Percentiles rank a stretch among this genome's conserved stretches.
Evolutionary conservation across 2,797 vertebrate genomes (phyloP).

Genomic region (Manis crassicaudata): DNA sequence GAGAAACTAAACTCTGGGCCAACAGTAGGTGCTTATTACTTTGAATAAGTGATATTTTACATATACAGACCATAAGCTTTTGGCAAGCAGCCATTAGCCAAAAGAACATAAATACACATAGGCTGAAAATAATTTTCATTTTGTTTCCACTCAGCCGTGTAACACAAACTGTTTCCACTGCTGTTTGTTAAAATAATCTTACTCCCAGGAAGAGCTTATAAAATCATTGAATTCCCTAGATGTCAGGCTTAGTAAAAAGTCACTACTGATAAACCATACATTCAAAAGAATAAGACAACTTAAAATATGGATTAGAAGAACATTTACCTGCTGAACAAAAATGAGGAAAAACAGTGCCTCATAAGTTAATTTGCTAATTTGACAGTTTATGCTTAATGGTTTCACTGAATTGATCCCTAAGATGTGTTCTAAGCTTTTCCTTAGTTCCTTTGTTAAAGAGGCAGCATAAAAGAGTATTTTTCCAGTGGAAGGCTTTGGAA

Average conservation of each 20-base stretch:
- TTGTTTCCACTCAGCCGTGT: slow-evolving; percentile 48
- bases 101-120: background rate
- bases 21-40: slow-evolving; percentile 49
- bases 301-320: slow-evolving; percentile 39
- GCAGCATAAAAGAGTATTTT: background rate
- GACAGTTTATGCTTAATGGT: background rate
- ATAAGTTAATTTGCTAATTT: background rate
- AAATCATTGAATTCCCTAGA: background rate
- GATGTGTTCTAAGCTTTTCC: background rate
- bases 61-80: slow-evolving; percentile 40
- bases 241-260: slow-evolving; percentile 23
- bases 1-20: slow-evolving; percentile 56
- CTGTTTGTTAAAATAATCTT: slow-evolving; percentile 29
- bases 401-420: background rate
- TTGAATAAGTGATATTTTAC: slow-evolving; percentile 75
- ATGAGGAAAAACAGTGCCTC: background rate
- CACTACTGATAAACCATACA: background rate
- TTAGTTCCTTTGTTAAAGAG: background rate
- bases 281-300: slow-evolving; percentile 57
- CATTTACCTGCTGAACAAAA: slow-evolving; percentile 37
- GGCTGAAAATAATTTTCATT: background rate
- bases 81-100: slow-evolving; percentile 69
- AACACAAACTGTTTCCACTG: background rate
- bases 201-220: background rate
- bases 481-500: background rate